These are phyloP conservation scores for Melieria crassipennis DNA, from an alignment of 2,888 invertebrate genomes.

Conservation along the genomic window DNA sequence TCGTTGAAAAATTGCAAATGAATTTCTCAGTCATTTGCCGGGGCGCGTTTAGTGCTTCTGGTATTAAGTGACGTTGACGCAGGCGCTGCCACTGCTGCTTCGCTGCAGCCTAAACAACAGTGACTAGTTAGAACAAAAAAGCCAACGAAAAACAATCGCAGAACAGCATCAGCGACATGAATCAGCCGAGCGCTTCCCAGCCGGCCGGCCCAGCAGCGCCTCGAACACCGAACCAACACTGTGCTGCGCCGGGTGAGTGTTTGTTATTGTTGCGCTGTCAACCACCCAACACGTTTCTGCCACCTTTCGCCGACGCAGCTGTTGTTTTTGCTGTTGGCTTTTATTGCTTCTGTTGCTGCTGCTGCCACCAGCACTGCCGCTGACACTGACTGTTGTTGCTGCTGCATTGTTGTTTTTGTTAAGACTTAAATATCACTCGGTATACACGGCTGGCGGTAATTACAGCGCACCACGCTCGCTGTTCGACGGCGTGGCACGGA, in stretches of 20 bases:
- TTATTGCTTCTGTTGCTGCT: conserved; percentile 1
- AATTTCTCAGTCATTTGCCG: conserved; percentile 45
- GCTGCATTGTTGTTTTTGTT: not conserved
- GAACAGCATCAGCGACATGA: not conserved
- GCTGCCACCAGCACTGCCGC: not conserved
- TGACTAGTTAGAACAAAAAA: not conserved
- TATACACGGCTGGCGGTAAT: conserved; percentile 13
- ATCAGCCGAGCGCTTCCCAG: not conserved
- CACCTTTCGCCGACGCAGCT: not conserved
- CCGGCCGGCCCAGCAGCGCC: conserved; percentile 12
- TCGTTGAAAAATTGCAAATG: conserved; percentile 46
- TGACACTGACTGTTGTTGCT: not conserved
- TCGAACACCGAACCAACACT: not conserved
- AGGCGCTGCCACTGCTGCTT: no score
- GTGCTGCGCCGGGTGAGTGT: not conserved
- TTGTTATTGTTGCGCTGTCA: conserved; percentile 15
- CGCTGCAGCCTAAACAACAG: not conserved
- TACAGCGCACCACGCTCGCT: conserved; percentile 7
- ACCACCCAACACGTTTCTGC: conserved; percentile 28
- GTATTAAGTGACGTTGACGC: conserved; percentile 30
- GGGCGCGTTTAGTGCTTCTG: conserved; percentile 46
- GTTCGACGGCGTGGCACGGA: conserved; percentile 14
- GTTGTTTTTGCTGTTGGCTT: conserved; percentile 11
- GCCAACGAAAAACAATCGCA: not conserved
- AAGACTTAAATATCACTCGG: conserved; percentile 21